Evolutionary conservation across 2,797 vertebrate genomes (phyloP), one percentile per base, ranked within the genome.

Genomic region (Malacoraja senta): DNA sequence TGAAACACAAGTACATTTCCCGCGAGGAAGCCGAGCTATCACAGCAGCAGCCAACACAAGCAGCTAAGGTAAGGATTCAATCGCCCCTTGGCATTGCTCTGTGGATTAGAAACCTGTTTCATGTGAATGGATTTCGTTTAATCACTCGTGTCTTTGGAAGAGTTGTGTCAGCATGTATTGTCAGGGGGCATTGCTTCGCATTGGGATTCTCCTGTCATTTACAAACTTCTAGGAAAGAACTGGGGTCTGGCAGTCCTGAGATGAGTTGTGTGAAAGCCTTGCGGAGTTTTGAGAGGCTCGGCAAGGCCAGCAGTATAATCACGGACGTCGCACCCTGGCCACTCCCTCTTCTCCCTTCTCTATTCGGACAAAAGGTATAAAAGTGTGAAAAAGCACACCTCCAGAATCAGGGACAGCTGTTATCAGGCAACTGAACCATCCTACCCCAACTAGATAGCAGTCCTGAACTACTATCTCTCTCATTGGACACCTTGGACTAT

Each of bases 1-100:
- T 95, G 63, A 91, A 95, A 88, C 96, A 96, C 0, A 97, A 96
- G 77, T 98, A 98, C 95, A 95, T 99, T 95, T 98, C 98, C 0
- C 94, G 93, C 0, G 98, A 99, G 93, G 98, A 99, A 8, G 96
- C 96, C 0, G 98, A 99, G 95, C 98, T 98, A 0, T 96, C 98
- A 17, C 95, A 96, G 71, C 97, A 95, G 6, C 97, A 96, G 86
- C 93, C 94, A 91, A 99, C 98, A 77, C 97, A 97, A 95, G 95
- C 98, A 0, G 97, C 98, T 93, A 97, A 98, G 98, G 98, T 98
- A 94, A 88, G 12, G 44, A 44, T 78, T 83, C 63, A 26, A 35
- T n/a, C 29, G 1, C 7, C 81, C 53, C 24, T 53, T n/a, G 81
- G 53, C 80, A 53, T 53, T 53, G 21, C 77, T 84, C 53, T 58